These are phyloP conservation scores for Drosophila parabipectinata DNA, from an alignment of 1,140 invertebrate species.

Conservation along the genomic window DNA sequence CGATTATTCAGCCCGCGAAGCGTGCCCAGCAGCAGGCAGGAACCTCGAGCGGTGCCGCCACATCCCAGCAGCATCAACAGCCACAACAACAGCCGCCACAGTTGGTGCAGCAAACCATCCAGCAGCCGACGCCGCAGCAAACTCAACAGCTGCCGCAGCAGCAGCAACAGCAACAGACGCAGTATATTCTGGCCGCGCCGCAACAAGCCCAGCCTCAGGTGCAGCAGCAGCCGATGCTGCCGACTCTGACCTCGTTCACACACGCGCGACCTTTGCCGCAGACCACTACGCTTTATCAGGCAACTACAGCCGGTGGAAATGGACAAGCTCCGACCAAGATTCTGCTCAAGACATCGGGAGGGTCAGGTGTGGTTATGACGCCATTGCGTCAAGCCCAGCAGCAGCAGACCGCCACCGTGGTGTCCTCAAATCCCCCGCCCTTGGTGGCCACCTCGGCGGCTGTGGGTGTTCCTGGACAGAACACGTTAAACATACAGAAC, in stretches of 20 bases:
- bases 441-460: slow-evolving; percentile 72
- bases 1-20: slow-evolving; percentile 81
- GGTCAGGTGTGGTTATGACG: slow-evolving; percentile 76
- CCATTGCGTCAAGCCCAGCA: slow-evolving; percentile 62
- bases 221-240: slow-evolving; percentile 69
- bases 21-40: slow-evolving; percentile 71
- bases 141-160: slow-evolving; percentile 25
- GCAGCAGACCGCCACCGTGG: slow-evolving; percentile 57
- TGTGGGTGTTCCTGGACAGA: slow-evolving; percentile 48
- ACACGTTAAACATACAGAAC: slow-evolving; percentile 83
- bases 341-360: slow-evolving; percentile 72
- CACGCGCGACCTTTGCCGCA: slow-evolving; percentile 68
- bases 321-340: slow-evolving; percentile 75
- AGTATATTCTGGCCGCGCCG: slow-evolving; percentile 60
- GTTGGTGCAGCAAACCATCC: slow-evolving; percentile 64
- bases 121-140: slow-evolving; percentile 33
- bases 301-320: slow-evolving; percentile 46
- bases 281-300: slow-evolving; percentile 73
- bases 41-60: slow-evolving; percentile 61
- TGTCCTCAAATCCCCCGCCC: slow-evolving; percentile 73
- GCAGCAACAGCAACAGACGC: slow-evolving; percentile 54
- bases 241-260: slow-evolving; percentile 75
- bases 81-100: slow-evolving; percentile 57
- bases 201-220: slow-evolving; percentile 54
- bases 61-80: slow-evolving; percentile 66